A percentile compares a stretch with the other conserved stretches of the same genome.
Conservation (phyloP, 1,140 invertebrate genomes). For the Orius insidiosus region DNA sequence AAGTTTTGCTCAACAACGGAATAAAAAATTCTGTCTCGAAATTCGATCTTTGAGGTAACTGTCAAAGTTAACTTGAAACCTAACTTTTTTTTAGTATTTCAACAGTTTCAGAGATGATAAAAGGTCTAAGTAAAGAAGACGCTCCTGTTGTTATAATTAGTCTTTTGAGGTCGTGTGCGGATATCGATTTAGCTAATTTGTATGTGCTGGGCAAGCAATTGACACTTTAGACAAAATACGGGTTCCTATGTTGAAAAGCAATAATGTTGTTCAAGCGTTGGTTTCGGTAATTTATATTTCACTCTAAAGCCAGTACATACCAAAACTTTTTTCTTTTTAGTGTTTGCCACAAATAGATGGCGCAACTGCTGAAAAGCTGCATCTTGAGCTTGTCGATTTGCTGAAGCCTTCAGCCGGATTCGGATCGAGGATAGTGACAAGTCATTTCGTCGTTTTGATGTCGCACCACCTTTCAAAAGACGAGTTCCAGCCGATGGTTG, state of each 20-base stretch:
- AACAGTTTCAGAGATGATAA: slow-evolving; percentile 8
- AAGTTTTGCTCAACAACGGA: slow-evolving; percentile 59
- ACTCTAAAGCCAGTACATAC: not conserved
- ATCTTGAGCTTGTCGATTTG: slow-evolving; percentile 65
- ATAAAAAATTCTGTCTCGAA: slow-evolving; percentile 59
- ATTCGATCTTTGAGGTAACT: slow-evolving; percentile 53
- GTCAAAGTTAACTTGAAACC: not conserved
- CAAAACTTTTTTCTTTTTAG: slow-evolving; percentile 28
- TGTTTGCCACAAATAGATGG: slow-evolving; percentile 70
- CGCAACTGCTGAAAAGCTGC: slow-evolving; percentile 52
- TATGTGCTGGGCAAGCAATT: not conserved
- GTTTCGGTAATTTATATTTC: not conserved
- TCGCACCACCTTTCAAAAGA: slow-evolving; percentile 36
- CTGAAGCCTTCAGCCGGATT: slow-evolving; percentile 62
- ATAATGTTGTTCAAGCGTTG: slow-evolving; percentile 1
- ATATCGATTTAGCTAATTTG: not conserved
- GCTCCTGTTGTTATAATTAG: not conserved
- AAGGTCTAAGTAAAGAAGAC: slow-evolving; percentile 11
- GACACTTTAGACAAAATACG: slow-evolving; percentile 2
- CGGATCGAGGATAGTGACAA: slow-evolving; percentile 68
- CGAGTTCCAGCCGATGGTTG: slow-evolving; percentile 36
- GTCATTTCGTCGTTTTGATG: slow-evolving; percentile 65
- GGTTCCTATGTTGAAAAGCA: slow-evolving; percentile 1
- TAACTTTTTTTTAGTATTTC: slow-evolving; percentile 8
- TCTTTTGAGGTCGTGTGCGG: not conserved